Conservation (phyloP, 1,140 invertebrate genomes). For the Anastrepha ludens region DNA sequence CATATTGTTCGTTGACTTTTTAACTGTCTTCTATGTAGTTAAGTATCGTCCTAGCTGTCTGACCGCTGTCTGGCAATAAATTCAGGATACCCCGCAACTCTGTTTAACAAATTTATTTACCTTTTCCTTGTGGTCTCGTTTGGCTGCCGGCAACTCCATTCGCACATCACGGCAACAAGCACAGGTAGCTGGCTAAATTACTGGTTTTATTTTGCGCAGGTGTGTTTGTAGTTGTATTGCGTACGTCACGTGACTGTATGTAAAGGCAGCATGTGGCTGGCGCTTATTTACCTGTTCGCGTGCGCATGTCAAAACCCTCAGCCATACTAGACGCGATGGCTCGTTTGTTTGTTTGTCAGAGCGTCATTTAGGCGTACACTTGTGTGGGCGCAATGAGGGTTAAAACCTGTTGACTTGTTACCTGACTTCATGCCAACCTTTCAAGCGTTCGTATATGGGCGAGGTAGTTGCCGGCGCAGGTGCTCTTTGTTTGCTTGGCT, state of each 20-base stretch:
- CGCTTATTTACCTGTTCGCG: slow-evolving; percentile 61
- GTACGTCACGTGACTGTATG: slow-evolving; percentile 12
- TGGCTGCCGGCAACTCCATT: neutral
- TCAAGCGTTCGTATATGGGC: neutral
- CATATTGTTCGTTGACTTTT: slow-evolving; percentile 4
- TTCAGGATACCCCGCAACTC: neutral
- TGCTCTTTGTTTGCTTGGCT: neutral
- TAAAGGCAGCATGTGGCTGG: slow-evolving; percentile 37
- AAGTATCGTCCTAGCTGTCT: neutral
- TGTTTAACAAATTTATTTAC: slow-evolving; percentile 4
- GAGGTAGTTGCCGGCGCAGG: slow-evolving; percentile 15
- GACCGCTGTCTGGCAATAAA: slow-evolving; percentile 45
- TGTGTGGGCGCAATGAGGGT: slow-evolving; percentile 30
- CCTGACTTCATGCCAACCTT: neutral
- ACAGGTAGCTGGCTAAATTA: neutral
- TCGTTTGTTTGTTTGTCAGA: neutral
- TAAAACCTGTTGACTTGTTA: slow-evolving; percentile 44
- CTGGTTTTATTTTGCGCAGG: neutral
- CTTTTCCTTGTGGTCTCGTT: neutral
- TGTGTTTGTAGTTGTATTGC: neutral
- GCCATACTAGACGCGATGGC: neutral
- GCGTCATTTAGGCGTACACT: neutral
- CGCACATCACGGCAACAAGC: neutral
- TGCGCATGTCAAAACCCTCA: slow-evolving; percentile 63
- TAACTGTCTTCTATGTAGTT: neutral